A percentile compares a stretch with the other conserved stretches of the same genome.
These are phyloP conservation scores for Caenorhabditis tropicalis DNA, from an alignment of 1,140 invertebrate species.

Conservation along the genomic window DNA sequence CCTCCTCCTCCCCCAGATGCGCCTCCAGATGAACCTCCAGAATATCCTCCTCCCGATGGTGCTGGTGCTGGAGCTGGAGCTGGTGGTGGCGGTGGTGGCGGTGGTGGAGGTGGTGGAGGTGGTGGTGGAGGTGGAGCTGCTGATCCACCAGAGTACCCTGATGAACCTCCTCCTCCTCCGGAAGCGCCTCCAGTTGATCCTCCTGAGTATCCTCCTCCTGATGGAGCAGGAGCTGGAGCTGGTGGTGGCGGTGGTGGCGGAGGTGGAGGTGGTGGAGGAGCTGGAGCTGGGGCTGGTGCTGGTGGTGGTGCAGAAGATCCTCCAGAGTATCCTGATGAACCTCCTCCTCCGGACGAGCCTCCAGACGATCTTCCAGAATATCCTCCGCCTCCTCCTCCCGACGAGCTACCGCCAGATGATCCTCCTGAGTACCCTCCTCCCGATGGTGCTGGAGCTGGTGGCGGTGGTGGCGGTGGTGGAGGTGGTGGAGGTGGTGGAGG, in stretches of 20 bases:
- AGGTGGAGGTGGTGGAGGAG: neutral
- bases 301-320: neutral
- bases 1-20: neutral
- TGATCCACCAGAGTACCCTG: neutral
- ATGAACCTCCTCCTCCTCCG: neutral
- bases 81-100: neutral
- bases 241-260: neutral
- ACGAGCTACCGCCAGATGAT: no score
- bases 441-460: slow-evolving; percentile 10
- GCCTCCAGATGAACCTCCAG: no score
- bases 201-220: neutral
- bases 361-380: neutral
- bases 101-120: neutral
- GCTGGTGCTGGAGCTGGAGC: neutral
- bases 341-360: neutral
- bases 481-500: neutral
- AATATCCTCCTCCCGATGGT: neutral
- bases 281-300: neutral
- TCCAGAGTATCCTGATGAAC: neutral
- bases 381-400: neutral
- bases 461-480: neutral
- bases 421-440: neutral
- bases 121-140: neutral
- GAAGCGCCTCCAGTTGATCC: no score
- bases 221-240: neutral